These are phyloP conservation scores for Thamnophis elegans DNA, from an alignment of 2,797 vertebrate species.

Conservation along the genomic window DNA sequence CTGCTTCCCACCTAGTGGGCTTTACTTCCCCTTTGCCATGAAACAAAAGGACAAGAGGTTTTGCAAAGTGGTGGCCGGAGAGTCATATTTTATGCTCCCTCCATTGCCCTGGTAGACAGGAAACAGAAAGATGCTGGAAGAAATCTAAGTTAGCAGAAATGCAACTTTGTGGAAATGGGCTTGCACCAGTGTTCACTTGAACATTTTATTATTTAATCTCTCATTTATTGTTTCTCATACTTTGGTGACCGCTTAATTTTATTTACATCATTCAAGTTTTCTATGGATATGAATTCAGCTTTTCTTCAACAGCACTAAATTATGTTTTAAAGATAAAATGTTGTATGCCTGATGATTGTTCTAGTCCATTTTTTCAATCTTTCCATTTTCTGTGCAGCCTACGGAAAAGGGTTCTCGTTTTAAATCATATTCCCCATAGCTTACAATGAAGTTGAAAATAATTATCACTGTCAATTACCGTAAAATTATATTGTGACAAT, in stretches of 20 bases:
- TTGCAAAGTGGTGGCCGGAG: background rate
- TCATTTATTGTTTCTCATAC: constrained; percentile 22
- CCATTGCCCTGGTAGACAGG: background rate
- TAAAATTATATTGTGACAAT: background rate
- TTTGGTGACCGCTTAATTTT: constrained; percentile 26
- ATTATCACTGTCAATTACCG: background rate
- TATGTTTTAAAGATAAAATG: constrained; percentile 9
- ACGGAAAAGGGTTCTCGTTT: background rate
- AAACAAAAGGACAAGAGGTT: background rate
- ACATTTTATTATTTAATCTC: constrained; percentile 12
- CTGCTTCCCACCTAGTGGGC: background rate
- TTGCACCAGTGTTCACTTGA: background rate
- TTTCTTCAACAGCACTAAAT: constrained; percentile 16
- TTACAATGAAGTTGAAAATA: background rate
- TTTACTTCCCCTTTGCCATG: background rate
- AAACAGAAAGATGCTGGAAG: background rate
- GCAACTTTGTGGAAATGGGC: background rate
- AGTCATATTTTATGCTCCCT: background rate
- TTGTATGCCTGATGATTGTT: background rate
- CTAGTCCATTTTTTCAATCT: background rate
- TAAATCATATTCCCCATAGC: background rate
- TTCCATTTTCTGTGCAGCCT: background rate
- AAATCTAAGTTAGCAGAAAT: background rate
- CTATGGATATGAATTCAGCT: constrained; percentile 36
- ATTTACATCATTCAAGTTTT: constrained; percentile 29